phyloP scores from a whole-genome alignment of 2,888 invertebrate species.

The Acleris emargana region DNA sequence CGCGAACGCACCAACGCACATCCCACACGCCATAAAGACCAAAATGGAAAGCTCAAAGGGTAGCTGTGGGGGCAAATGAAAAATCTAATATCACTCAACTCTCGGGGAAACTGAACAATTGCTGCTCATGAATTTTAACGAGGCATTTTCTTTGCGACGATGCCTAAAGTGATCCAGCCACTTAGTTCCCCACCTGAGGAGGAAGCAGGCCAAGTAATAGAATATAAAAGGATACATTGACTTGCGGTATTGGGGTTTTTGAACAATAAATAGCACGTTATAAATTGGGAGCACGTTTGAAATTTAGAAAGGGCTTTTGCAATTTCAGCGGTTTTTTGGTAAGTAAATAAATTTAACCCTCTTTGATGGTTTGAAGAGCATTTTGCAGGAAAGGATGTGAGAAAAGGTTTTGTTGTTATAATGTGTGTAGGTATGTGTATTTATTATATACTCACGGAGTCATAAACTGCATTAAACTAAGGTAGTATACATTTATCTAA shows the following conservation, averaged over 20 bases:
- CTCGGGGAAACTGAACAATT: slow-evolving; percentile 62
- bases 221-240: slow-evolving; percentile 41
- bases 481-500: too few species aligned
- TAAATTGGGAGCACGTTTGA: slow-evolving; percentile 16
- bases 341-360: background rate
- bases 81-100: slow-evolving; percentile 72
- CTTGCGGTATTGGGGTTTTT: slow-evolving; percentile 24
- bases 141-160: slow-evolving; percentile 67
- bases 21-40: slow-evolving; percentile 30
- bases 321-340: background rate
- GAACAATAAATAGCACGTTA: slow-evolving; percentile 24
- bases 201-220: slow-evolving; percentile 41
- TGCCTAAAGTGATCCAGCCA: slow-evolving; percentile 53
- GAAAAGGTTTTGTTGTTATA: too few species aligned
- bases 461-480: too few species aligned
- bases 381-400: background rate
- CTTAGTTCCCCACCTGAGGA: slow-evolving; percentile 54
- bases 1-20: slow-evolving; percentile 14
- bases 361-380: background rate
- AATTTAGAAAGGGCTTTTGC: slow-evolving; percentile 12
- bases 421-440: too few species aligned
- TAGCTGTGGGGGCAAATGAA: slow-evolving; percentile 44
- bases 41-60: slow-evolving; percentile 40
- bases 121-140: slow-evolving; percentile 75
- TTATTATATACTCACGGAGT: too few species aligned